These are phyloP conservation scores for Aphidius gifuensis DNA, from an alignment of 1,140 invertebrate genomes.

Conservation along the genomic window DNA sequence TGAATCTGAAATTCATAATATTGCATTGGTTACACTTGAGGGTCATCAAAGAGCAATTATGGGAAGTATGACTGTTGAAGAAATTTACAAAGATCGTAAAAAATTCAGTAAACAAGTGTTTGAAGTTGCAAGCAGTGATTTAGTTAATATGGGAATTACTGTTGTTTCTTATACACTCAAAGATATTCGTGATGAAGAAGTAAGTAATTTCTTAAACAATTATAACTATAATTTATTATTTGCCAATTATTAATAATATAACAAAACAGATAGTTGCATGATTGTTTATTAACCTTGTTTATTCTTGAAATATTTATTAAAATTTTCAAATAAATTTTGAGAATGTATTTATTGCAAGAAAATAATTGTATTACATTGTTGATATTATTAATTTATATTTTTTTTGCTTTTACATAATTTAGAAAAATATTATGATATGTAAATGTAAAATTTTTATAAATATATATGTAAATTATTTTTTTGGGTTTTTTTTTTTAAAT, in stretches of 20 bases:
- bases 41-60: slow-evolving; percentile 97
- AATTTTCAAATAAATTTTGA: too few relatives aligned
- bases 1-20: slow-evolving; percentile 86
- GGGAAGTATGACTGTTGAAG: slow-evolving; percentile 98
- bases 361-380: too few relatives aligned
- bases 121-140: slow-evolving; percentile 89
- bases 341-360: too few relatives aligned
- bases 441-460: background rate
- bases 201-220: slow-evolving; percentile 50
- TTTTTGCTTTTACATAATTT: background rate
- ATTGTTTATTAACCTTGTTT: background rate
- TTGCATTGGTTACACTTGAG: slow-evolving; percentile 93
- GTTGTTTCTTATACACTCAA: slow-evolving; percentile 97
- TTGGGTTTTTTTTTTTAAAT: slow-evolving; percentile 55
- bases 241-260: background rate
- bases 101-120: slow-evolving; percentile 98
- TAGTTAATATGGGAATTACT: slow-evolving; percentile 97
- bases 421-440: too few relatives aligned
- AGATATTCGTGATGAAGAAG: slow-evolving; percentile 96
- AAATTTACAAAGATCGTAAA: slow-evolving; percentile 98
- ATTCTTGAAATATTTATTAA: background rate
- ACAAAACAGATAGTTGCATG: background rate
- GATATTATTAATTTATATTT: too few relatives aligned
- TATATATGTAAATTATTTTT: slow-evolving; percentile 33
- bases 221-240: background rate